phyloP scores from a whole-genome alignment of 2,797 vertebrate species.

The Pelodytes ibericus region DNA sequence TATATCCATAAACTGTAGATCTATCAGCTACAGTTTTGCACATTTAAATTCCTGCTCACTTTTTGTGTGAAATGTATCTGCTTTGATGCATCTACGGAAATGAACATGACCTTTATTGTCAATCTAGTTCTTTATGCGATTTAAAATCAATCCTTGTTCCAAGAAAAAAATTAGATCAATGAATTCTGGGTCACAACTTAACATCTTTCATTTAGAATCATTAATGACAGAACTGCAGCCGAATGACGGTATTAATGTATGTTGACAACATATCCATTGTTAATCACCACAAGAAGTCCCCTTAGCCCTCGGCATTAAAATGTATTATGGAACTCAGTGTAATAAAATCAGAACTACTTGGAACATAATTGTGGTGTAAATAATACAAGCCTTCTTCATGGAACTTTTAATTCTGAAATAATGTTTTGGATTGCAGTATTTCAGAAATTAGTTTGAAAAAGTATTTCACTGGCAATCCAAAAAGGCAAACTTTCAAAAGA shows the following conservation, averaged over 20 bases:
- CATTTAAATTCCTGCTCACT: no score
- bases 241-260: neutral
- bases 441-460: neutral
- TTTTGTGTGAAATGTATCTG: neutral
- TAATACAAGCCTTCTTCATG: neutral
- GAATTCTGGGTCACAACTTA: slow-evolving; percentile 2
- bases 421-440: neutral
- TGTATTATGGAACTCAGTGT: neutral
- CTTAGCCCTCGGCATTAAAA: neutral
- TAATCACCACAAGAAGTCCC: slow-evolving; percentile 1
- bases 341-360: neutral
- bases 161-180: slow-evolving; percentile 1
- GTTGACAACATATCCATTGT: slow-evolving; percentile 6
- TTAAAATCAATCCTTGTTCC: neutral
- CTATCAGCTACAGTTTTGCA: no score
- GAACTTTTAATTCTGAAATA: neutral
- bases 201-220: slow-evolving; percentile 1
- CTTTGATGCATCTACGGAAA: neutral
- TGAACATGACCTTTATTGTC: neutral
- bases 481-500: no score
- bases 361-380: neutral
- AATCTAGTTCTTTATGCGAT: neutral
- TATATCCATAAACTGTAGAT: no score
- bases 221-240: neutral
- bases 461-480: no score